These are phyloP conservation scores for Xenotilapia longispinis DNA, from an alignment of 2,113 vertebrate species.

Conservation along the genomic window DNA sequence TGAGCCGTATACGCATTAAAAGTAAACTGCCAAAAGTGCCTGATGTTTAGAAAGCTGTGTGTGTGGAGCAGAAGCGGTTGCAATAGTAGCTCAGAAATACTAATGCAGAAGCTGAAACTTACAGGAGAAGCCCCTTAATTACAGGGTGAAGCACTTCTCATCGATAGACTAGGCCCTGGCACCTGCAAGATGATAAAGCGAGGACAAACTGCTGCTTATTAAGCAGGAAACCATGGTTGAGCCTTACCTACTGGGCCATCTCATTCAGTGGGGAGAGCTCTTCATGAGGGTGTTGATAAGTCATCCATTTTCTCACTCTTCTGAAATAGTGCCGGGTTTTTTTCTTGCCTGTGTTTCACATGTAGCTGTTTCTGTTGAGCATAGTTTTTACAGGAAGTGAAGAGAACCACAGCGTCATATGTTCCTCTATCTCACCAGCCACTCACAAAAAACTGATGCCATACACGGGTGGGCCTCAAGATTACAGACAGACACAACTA, in stretches of 20 bases:
- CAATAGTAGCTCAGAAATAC: background rate
- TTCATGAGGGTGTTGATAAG: background rate
- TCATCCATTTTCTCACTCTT: slow-evolving; percentile 28
- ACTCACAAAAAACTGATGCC: slow-evolving; percentile 59
- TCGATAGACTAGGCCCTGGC: background rate
- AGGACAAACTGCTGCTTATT: background rate
- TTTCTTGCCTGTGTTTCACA: slow-evolving; percentile 29
- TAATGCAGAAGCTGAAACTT: background rate
- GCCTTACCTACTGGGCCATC: slow-evolving; percentile 44
- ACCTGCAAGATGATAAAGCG: background rate
- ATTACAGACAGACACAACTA: slow-evolving; percentile 54
- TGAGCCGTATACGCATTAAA: background rate
- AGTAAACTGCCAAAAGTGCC: background rate
- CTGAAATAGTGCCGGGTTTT: slow-evolving; percentile 1
- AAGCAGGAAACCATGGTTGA: background rate
- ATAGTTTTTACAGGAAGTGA: slow-evolving; percentile 73
- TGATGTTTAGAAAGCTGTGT: background rate
- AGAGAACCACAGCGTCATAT: slow-evolving; percentile 64
- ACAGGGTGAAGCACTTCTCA: background rate
- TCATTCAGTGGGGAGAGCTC: background rate
- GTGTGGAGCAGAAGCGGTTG: background rate
- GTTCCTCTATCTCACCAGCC: slow-evolving; percentile 77
- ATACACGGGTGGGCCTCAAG: slow-evolving; percentile 64
- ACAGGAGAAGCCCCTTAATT: background rate
- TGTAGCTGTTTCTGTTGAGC: slow-evolving; percentile 53